Percentiles rank a stretch among this genome's conserved stretches.
Evolutionary conservation across 2,888 invertebrate genomes (phyloP).

Genomic region (Trachelus tabidus): DNA sequence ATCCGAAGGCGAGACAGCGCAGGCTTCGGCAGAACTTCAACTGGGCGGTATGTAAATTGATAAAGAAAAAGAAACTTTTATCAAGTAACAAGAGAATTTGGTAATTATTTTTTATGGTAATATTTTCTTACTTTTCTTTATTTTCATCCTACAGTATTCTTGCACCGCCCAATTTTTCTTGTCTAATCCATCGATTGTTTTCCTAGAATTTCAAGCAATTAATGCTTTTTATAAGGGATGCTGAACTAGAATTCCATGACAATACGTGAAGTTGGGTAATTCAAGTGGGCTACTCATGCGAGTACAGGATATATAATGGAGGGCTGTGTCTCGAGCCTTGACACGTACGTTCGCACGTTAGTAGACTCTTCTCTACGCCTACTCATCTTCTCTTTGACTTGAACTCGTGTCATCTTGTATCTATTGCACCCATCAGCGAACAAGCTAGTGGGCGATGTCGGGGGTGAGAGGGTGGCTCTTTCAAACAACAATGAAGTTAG

Average conservation of each 20-base stretch:
- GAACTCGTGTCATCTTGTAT: constrained; percentile 1
- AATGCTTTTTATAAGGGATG: neutral
- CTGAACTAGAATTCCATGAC: neutral
- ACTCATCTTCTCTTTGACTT: neutral
- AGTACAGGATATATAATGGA: neutral
- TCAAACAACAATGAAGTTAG: constrained; percentile 64
- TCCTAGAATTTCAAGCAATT: neutral
- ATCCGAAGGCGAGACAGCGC: constrained; percentile 79
- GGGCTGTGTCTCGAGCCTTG: neutral
- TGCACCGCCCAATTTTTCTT: neutral
- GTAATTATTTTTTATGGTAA: neutral
- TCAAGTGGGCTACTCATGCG: neutral
- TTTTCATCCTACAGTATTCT: neutral
- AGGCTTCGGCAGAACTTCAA: constrained; percentile 80
- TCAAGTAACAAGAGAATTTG: neutral
- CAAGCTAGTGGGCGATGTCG: constrained; percentile 13
- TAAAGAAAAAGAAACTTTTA: neutral
- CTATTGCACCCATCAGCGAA: neutral
- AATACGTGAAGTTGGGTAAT: neutral
- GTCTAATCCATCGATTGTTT: neutral
- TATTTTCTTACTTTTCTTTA: neutral
- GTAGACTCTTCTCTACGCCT: neutral
- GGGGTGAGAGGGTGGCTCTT: constrained; percentile 29
- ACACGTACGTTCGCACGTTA: neutral
- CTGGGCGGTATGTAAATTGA: constrained; percentile 70